phyloP scores from a whole-genome alignment of 2,888 invertebrate genomes.

The Drosophila affinis region DNA sequence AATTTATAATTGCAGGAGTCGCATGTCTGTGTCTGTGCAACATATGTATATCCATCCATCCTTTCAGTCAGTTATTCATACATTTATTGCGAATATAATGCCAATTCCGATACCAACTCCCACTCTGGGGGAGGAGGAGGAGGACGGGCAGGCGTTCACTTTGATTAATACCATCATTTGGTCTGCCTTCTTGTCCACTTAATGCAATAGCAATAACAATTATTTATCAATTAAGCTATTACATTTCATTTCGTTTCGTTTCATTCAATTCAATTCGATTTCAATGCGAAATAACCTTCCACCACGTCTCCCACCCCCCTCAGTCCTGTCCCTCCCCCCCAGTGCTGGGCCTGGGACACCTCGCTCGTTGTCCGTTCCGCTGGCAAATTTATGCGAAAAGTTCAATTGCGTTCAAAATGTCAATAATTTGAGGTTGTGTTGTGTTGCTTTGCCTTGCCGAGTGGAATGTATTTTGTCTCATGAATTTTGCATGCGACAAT shows the following conservation, averaged over 20 bases:
- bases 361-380: constrained; percentile 9
- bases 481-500: constrained; percentile 76
- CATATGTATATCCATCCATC: background rate
- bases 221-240: constrained; percentile 73
- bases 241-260: constrained; percentile 54
- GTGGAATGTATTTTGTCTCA: constrained; percentile 53
- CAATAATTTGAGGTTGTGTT: constrained; percentile 66
- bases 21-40: background rate
- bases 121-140: background rate
- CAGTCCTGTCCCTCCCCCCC: no score
- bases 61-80: background rate
- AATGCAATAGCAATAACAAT: constrained; percentile 65
- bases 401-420: constrained; percentile 76
- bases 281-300: background rate
- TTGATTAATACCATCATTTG: constrained; percentile 12
- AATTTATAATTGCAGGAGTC: background rate
- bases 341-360: background rate
- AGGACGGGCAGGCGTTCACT: background rate
- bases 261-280: constrained; percentile 47
- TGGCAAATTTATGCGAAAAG: constrained; percentile 71
- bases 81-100: background rate
- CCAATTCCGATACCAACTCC: background rate
- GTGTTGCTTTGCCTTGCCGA: constrained; percentile 25
- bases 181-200: constrained; percentile 30
- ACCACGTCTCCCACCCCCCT: background rate